These are phyloP conservation scores for Antechinus stuartii DNA, from an alignment of 2,113 vertebrate species.

Conservation along the genomic window DNA sequence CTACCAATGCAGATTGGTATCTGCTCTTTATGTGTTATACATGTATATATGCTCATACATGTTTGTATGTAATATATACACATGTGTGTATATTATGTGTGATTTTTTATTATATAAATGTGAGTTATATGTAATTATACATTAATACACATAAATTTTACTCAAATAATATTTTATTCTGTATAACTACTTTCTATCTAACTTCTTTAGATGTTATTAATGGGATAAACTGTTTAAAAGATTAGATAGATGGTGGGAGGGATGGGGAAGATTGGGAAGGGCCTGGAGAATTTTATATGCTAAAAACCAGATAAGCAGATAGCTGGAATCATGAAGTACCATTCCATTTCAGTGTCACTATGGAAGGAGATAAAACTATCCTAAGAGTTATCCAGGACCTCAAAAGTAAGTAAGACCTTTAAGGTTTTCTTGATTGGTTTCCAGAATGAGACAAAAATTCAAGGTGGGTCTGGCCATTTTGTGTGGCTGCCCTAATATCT, in stretches of 20 bases:
- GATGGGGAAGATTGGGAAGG: not conserved
- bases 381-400: conserved; percentile 80
- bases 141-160: not conserved
- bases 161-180: not conserved
- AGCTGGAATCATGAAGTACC: conserved; percentile 30
- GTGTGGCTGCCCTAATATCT: not conserved
- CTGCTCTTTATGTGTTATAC: not conserved
- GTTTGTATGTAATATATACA: too few species aligned
- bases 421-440: not conserved
- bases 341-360: conserved; percentile 49
- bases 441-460: not conserved
- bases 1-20: not conserved
- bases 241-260: not conserved
- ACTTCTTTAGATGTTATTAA: not conserved
- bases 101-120: not conserved
- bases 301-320: not conserved
- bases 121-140: not conserved
- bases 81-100: not conserved
- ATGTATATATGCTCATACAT: not conserved
- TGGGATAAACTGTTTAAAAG: not conserved
- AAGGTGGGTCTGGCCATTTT: rapidly evolving
- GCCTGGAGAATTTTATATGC: not conserved
- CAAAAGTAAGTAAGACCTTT: conserved; percentile 79
- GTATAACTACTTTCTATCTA: not conserved
- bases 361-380: conserved; percentile 73